Conservation (phyloP, 2,797 vertebrate species). For the Tangara arthus region DNA sequence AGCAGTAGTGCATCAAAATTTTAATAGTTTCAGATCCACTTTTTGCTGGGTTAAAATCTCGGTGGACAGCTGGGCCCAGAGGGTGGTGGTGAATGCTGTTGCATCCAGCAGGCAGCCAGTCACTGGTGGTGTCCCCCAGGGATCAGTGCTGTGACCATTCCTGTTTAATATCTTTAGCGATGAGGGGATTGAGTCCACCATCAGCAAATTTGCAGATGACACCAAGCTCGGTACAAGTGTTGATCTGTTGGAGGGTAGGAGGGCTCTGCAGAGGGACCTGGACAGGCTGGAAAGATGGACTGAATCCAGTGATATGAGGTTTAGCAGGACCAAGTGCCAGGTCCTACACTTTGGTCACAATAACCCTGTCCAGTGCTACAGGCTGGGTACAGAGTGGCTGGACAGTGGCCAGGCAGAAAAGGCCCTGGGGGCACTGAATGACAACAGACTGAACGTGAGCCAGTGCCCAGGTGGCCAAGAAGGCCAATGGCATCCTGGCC, state of each 20-base stretch:
- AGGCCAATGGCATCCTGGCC: neutral
- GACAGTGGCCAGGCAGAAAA: neutral
- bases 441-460: neutral
- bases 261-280: neutral
- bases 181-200: neutral
- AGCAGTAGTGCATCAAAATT: neutral
- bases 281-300: neutral
- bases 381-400: neutral
- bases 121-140: too few species aligned
- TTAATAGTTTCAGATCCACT: neutral
- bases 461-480: neutral
- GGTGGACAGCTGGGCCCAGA: neutral
- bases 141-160: neutral
- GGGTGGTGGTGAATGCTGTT: neutral
- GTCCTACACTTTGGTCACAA: neutral
- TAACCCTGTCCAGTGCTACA: neutral
- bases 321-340: accelerated
- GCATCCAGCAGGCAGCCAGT: neutral
- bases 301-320: accelerated
- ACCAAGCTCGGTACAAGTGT: accelerated
- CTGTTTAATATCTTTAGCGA: neutral
- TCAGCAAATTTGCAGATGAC: neutral
- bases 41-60: neutral
- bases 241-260: neutral
- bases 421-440: neutral